A percentile compares a stretch with the other conserved stretches of the same genome.
Conservation (phyloP, 2,113 vertebrate genomes). For the Piaya cayana region DNA sequence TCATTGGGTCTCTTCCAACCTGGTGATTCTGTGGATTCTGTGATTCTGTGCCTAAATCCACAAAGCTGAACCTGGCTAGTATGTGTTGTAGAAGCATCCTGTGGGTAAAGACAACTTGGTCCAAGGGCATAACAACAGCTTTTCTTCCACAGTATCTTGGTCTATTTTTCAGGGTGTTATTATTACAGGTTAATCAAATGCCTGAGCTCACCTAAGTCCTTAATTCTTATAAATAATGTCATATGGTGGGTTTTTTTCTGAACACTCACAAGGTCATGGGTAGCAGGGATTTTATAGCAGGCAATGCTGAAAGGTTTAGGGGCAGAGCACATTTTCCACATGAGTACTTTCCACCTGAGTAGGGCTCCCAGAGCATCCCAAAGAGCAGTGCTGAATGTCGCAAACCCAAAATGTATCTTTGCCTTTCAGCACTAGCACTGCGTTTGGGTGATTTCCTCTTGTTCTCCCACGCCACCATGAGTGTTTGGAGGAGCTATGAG, state of each 20-base stretch:
- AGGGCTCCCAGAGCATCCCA: background rate
- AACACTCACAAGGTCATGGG: background rate
- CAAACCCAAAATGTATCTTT: background rate
- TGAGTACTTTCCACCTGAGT: background rate
- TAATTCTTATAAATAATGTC: background rate
- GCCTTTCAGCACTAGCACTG: background rate
- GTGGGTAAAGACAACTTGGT: background rate
- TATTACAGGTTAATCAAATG: background rate
- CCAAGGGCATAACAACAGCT: background rate
- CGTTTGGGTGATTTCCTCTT: background rate
- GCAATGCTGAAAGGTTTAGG: background rate
- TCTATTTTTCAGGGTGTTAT: background rate
- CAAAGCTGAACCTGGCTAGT: background rate
- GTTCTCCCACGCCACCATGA: accelerated
- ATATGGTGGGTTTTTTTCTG: background rate
- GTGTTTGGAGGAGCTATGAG: background rate
- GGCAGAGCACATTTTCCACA: background rate
- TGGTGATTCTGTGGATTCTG: no score
- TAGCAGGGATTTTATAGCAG: background rate
- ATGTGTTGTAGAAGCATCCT: background rate
- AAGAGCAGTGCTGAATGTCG: background rate
- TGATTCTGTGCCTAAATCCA: background rate
- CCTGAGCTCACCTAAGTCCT: background rate
- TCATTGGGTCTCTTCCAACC: no score
- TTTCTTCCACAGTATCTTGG: background rate